Evolutionary conservation across 1,140 invertebrate genomes (phyloP), one percentile per base, ranked within the genome.

Genomic region (Saccostrea echinata): DNA sequence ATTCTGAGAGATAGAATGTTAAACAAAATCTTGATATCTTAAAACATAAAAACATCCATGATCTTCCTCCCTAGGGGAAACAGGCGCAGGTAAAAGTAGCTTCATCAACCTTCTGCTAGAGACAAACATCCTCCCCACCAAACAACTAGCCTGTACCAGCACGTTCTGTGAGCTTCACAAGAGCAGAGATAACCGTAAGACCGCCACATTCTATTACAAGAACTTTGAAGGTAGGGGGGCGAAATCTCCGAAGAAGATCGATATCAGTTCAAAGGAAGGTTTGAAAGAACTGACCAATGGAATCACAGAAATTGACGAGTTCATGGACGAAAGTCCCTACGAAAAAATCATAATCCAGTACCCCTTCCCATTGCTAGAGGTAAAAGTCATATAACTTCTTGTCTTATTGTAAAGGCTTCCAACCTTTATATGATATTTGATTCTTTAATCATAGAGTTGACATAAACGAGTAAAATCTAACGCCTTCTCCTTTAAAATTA

Each of bases 71-170:
- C 4, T 76, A 93, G 92, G 92, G 18, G 92, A 93, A 30, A 91
- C 89, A 16, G 90, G 89, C 0, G 84, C 92, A 0, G 92, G 92
- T 8, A 93, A 93, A 86, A 91, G 91, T 86, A 91, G 88, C 82
- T 85, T 94, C 24, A 87, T 94, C 57, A 94, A 94, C 84, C 89
- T 92, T 0, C 30, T 94, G 11, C 82, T 92, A 0, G 91, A 90
- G 3, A 84, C 84, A 30, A 84, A 89, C 13, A 71, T 94, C 6
- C 84, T 94, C 52, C 93, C 93, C 0, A 91, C 90, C 1, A 89
- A 87, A 30, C 87, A 91, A 12, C 86, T 93, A 1, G 80, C 90
- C 16, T 92, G 92, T 57, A 94, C 93, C 0, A 86, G 87, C 13
- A 90, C 91, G 1, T 91, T 93, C 30, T 93, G 93, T 86, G 93